phyloP scores from a whole-genome alignment of 2,113 vertebrate genomes.

The Micromys minutus region DNA sequence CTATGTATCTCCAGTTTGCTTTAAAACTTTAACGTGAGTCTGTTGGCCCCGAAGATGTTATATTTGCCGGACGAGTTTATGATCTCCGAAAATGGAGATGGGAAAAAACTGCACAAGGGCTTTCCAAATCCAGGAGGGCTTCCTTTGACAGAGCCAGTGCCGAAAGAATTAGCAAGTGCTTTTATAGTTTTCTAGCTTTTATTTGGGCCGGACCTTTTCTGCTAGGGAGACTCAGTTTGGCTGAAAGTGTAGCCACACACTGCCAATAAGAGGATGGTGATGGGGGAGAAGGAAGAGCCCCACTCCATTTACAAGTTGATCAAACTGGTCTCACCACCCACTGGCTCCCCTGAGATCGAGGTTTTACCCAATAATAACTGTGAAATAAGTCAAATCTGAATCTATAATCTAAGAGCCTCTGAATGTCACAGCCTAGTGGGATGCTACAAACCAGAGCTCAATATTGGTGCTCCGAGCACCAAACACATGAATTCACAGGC shows the following conservation, averaged over 20 bases:
- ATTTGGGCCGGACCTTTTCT: slow-evolving; percentile 43
- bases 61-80: slow-evolving; percentile 6
- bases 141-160: slow-evolving; percentile 48
- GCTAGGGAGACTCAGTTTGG: neutral
- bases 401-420: neutral
- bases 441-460: neutral
- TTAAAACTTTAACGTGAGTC: neutral
- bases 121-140: slow-evolving; percentile 62
- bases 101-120: slow-evolving; percentile 57
- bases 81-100: slow-evolving; percentile 52
- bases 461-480: neutral
- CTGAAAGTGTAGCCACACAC: neutral
- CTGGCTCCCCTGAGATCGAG: neutral
- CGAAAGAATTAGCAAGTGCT: slow-evolving; percentile 56
- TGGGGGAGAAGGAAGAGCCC: neutral
- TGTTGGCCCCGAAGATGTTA: neutral
- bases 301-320: neutral
- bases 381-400: slow-evolving; percentile 35
- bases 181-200: slow-evolving; percentile 50
- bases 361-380: neutral
- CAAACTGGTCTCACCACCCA: neutral
- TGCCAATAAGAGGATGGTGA: slow-evolving; percentile 3
- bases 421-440: neutral
- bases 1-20: slow-evolving; percentile 18
- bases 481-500: neutral